Evolutionary conservation across 2,113 vertebrate species (phyloP), one percentile per base, ranked within the genome.

Genomic region (Chaetodon trifascialis): DNA sequence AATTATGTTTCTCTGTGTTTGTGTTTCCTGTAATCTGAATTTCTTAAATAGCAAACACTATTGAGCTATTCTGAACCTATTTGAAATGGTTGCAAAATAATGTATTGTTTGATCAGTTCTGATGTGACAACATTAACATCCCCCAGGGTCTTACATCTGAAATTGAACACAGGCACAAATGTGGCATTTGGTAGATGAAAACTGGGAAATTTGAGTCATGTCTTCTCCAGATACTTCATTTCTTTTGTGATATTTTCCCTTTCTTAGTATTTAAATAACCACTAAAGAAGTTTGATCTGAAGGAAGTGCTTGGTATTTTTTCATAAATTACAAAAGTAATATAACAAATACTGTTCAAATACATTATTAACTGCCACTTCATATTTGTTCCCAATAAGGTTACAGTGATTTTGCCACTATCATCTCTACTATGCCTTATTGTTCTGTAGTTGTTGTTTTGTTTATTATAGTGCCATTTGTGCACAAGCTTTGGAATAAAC

Each of bases 401-500:
- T 54, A 89, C 83, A 71, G 68, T 73, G 56, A 82, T 77, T 70
- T 80, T 75, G 47, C 58, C 68, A 79, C 25, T 4, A 30, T 44
- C 62, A 83, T 49, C 17, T n/a, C 74, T 67, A 65, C 16, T 11
- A 47, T 3, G 4, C 38, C 8, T 40, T 40, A 7, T 40, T 40
- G 5, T 30, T 30, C 30, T 30, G 30, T 30, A 30, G 30, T 30
- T 3, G 3, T 30, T 30, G 10, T 63, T 67, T 88, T 75, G 71
- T 74, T 76, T 82, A 40, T 87, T 83, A 51, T 68, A 56, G 71
- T 85, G 75, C 42, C 83, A 63, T 90, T 87, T 89, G 76, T 88
- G 67, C 42, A 81, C 89, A 86, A 81, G 73, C 73, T 90, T 91
- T 93, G 38, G 83, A 94, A 93, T 94, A 93, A 92, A 93, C 30